A percentile compares a stretch with the other conserved stretches of the same genome.
phyloP scores from a whole-genome alignment of 2,797 vertebrate genomes.

The Pseudomugil gertrudae region DNA sequence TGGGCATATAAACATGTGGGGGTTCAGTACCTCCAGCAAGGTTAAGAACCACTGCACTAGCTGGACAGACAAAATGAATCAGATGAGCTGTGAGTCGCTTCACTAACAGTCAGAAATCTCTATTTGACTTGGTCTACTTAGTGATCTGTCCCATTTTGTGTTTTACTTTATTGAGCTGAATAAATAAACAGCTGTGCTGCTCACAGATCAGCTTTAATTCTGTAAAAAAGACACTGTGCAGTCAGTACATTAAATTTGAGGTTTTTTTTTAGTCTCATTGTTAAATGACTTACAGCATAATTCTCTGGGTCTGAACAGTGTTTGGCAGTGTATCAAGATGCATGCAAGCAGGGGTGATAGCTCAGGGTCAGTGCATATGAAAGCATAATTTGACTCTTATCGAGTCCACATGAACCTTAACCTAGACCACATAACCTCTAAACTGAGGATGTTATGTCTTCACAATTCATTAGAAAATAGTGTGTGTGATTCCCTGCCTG shows the following conservation, averaged over 20 bases:
- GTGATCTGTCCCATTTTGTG: slow-evolving; percentile 23
- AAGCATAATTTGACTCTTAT: slow-evolving; percentile 19
- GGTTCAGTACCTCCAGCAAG: too few species aligned
- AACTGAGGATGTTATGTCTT: slow-evolving; percentile 23
- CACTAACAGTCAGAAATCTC: slow-evolving; percentile 6
- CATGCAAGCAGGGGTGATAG: slow-evolving; percentile 5
- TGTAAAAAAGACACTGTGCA: slow-evolving; percentile 7
- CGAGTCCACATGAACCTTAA: slow-evolving; percentile 32
- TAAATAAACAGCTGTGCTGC: neutral
- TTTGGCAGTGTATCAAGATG: neutral
- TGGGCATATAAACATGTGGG: too few species aligned
- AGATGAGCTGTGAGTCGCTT: neutral
- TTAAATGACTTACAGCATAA: slow-evolving; percentile 33
- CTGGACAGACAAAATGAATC: neutral
- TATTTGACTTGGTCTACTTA: slow-evolving; percentile 19
- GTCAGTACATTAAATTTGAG: slow-evolving; percentile 2
- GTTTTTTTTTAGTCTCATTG: slow-evolving; percentile 15
- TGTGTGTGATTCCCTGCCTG: slow-evolving; percentile 25
- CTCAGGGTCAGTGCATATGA: slow-evolving; percentile 36
- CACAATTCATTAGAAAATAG: slow-evolving; percentile 28
- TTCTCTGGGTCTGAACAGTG: slow-evolving; percentile 32
- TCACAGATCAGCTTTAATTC: slow-evolving; percentile 12
- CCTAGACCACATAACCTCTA: slow-evolving; percentile 23
- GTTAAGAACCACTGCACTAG: too few species aligned
- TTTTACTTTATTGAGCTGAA: slow-evolving; percentile 48